Conservation (phyloP, 2,888 invertebrate genomes). For the Acleris literana region DNA sequence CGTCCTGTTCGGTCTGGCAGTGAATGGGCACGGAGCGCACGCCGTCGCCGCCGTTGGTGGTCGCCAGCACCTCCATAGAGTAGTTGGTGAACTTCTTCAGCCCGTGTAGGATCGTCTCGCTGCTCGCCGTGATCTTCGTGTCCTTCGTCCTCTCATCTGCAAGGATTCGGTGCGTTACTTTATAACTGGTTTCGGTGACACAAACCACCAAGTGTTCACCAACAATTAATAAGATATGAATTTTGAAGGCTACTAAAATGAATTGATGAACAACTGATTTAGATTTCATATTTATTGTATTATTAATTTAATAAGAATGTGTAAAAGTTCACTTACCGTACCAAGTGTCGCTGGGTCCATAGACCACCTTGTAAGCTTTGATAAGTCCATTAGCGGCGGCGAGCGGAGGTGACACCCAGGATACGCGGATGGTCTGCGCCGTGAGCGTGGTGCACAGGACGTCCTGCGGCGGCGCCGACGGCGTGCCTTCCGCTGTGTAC, state of each 20-base stretch:
- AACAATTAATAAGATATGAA: too few species aligned
- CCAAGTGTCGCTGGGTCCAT: conserved; percentile 95
- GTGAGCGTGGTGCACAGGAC: conserved; percentile 96
- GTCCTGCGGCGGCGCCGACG: conserved; percentile 95
- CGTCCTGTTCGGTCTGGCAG: conserved; percentile 97
- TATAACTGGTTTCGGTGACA: background rate
- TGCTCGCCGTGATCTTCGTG: conserved; percentile 95
- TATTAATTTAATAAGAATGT: background rate
- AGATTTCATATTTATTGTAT: too few species aligned
- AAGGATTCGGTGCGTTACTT: conserved; percentile 37
- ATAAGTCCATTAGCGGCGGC: conserved; percentile 97
- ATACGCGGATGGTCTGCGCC: conserved; percentile 96
- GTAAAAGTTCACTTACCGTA: conserved; percentile 87
- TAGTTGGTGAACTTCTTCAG: conserved; percentile 98
- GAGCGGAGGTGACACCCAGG: conserved; percentile 97
- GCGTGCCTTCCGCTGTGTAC: conserved; percentile 97
- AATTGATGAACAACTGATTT: too few species aligned
- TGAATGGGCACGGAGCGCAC: conserved; percentile 94
- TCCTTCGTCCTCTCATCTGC: conserved; percentile 95
- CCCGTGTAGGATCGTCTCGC: conserved; percentile 96
- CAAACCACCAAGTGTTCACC: too few species aligned
- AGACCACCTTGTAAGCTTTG: conserved; percentile 97
- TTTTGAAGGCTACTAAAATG: too few species aligned
- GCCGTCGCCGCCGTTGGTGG: conserved; percentile 97
- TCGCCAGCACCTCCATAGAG: conserved; percentile 97